A percentile compares a stretch with the other conserved stretches of the same genome.
These are phyloP conservation scores for Nephrotoma guestfalica DNA, from an alignment of 2,888 invertebrate species.

Conservation along the genomic window DNA sequence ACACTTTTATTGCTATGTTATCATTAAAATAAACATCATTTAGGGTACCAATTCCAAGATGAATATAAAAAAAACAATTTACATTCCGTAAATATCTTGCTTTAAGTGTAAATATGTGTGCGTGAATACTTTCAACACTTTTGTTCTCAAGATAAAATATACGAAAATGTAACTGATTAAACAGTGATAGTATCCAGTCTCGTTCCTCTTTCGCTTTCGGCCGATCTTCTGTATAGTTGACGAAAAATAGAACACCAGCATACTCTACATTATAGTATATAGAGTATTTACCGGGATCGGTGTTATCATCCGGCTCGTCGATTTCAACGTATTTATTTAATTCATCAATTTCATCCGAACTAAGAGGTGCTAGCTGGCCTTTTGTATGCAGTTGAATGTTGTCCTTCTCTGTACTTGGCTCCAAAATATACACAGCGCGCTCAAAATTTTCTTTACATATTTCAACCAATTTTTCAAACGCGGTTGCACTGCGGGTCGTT, in stretches of 20 bases:
- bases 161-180: neutral
- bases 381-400: neutral
- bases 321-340: neutral
- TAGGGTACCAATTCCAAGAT: neutral
- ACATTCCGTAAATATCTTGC: neutral
- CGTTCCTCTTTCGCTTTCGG: neutral
- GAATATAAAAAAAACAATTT: neutral
- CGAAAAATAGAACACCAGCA: neutral
- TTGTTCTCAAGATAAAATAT: neutral
- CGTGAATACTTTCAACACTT: neutral
- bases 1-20: neutral
- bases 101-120: neutral
- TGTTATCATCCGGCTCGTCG: neutral
- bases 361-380: neutral
- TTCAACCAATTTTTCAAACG: neutral
- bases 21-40: neutral
- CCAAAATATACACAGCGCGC: neutral
- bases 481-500: neutral
- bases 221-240: neutral
- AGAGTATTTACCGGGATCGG: neutral
- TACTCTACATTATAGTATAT: neutral
- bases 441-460: neutral
- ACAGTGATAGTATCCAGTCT: neutral
- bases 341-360: neutral
- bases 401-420: neutral